A percentile compares a stretch with the other conserved stretches of the same genome.
Evolutionary conservation across 2,113 vertebrate species (phyloP).

Genomic region (Fulica atra): DNA sequence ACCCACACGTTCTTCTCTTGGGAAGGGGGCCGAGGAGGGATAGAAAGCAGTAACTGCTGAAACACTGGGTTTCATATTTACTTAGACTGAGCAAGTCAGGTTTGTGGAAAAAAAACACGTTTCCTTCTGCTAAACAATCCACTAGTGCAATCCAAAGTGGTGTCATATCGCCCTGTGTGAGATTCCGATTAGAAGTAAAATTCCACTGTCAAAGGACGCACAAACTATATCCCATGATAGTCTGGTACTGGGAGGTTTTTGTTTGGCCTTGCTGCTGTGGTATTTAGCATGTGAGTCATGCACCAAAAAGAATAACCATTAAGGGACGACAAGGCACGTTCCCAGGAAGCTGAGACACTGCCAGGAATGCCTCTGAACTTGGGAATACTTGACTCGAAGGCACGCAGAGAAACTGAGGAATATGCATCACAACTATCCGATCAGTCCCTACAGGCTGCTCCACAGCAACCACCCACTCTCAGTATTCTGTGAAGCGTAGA

Average conservation of each 20-base stretch:
- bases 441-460: not conserved
- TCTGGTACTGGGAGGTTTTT: not conserved
- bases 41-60: not conserved
- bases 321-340: not conserved
- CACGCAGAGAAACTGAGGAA: not conserved
- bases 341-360: not conserved
- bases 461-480: not conserved
- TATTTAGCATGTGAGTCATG: not conserved
- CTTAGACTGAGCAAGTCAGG: not conserved
- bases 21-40: not conserved
- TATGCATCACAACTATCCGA: not conserved
- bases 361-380: not conserved
- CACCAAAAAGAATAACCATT: not conserved
- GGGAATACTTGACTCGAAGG: not conserved
- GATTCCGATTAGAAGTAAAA: not conserved
- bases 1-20: not conserved
- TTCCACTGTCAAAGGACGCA: not conserved
- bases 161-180: not conserved
- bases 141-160: not conserved
- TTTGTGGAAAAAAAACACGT: not conserved
- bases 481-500: not conserved
- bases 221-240: not conserved
- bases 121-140: slow-evolving; percentile 23
- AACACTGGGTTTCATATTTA: not conserved
- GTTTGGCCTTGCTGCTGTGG: not conserved